These are phyloP conservation scores for Picus viridis DNA, from an alignment of 2,797 vertebrate species.

Conservation along the genomic window DNA sequence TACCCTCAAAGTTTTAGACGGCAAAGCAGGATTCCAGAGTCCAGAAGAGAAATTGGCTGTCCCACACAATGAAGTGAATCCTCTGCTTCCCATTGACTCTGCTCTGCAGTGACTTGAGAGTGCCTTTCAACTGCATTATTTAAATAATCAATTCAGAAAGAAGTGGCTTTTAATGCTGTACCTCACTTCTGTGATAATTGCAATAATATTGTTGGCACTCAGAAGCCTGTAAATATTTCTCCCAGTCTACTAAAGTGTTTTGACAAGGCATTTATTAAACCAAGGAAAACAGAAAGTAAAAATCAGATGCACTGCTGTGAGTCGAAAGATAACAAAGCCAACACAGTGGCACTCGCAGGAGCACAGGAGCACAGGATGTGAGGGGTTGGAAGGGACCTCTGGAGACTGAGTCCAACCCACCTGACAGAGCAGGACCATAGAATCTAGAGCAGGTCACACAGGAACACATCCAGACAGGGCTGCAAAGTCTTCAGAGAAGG, in stretches of 20 bases:
- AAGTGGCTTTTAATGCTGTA: constrained; percentile 11
- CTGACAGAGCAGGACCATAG: no score
- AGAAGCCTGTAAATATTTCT: constrained; percentile 42
- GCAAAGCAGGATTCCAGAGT: background rate
- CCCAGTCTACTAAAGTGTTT: background rate
- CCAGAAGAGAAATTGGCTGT: constrained; percentile 24
- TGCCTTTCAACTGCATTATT: background rate
- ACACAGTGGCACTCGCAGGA: background rate
- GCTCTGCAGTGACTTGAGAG: background rate
- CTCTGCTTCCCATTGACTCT: background rate
- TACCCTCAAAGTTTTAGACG: background rate
- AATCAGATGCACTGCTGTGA: background rate
- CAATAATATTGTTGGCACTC: constrained; percentile 11
- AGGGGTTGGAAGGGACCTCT: no score
- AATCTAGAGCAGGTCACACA: no score
- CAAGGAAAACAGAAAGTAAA: background rate
- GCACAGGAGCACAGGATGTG: background rate
- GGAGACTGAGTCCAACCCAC: no score
- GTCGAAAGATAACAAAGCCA: background rate
- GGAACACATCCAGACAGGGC: no score
- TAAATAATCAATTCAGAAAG: constrained; percentile 11
- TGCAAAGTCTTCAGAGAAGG: no score
- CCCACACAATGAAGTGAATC: background rate
- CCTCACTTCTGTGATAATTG: constrained; percentile 16
- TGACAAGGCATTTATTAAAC: constrained; percentile 4